These are phyloP conservation scores for Steinernema carpocapsae DNA, from an alignment of 2,888 invertebrate species.

Conservation along the genomic window DNA sequence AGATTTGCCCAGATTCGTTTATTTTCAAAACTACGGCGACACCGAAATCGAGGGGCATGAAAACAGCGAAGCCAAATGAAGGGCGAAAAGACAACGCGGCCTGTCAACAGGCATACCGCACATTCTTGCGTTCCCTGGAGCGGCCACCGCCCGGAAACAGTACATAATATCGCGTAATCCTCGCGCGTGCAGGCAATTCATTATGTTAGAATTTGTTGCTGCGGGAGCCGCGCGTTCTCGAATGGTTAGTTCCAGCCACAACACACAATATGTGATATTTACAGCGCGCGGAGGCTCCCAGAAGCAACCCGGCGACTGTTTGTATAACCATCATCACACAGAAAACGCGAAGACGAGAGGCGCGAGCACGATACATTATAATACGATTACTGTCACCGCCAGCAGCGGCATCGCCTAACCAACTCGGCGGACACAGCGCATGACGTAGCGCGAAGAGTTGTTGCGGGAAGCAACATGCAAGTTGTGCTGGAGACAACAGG, in stretches of 20 bases:
- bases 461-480: background rate
- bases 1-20: background rate
- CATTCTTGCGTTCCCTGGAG: background rate
- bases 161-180: background rate
- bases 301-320: slow-evolving; percentile 14
- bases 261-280: slow-evolving; percentile 1
- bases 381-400: background rate
- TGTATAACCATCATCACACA: background rate
- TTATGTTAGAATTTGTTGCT: background rate
- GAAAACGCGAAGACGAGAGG: background rate
- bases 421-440: no score
- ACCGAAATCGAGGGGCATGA: no score
- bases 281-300: slow-evolving; percentile 12
- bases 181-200: background rate
- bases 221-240: no score
- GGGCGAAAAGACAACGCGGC: background rate
- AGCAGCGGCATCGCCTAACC: no score
- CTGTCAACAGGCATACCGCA: background rate
- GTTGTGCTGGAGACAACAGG: background rate
- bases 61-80: background rate
- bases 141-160: background rate
- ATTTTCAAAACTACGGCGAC: background rate
- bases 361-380: background rate
- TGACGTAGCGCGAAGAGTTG: background rate
- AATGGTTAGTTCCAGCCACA: background rate